phyloP scores from a whole-genome alignment of 2,797 vertebrate species.

The Merluccius polli region DNA sequence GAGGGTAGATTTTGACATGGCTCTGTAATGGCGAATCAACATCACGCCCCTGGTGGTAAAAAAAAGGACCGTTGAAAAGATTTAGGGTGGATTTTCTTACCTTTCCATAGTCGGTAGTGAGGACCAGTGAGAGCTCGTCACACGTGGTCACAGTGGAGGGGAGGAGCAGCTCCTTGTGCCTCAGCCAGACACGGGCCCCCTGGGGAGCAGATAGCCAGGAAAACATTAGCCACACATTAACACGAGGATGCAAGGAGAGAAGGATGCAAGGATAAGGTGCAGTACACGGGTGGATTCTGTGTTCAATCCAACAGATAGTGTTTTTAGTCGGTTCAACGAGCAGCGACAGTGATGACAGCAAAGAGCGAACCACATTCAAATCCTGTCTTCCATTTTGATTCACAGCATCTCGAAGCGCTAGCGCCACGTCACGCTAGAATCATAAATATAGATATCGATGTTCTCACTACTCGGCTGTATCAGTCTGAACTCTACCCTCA shows the following conservation, averaged over 20 bases:
- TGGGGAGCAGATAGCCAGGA: conserved; percentile 51
- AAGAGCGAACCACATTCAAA: neutral
- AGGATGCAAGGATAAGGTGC: neutral
- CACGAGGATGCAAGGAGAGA: too few relatives aligned
- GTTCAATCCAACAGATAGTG: neutral
- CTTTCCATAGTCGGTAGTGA: conserved; percentile 81
- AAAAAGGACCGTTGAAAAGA: neutral
- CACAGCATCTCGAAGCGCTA: too few relatives aligned
- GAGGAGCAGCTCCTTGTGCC: conserved; percentile 79
- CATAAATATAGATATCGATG: too few relatives aligned
- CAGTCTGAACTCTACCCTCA: too few relatives aligned
- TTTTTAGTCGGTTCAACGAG: neutral
- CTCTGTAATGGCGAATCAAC: too few relatives aligned
- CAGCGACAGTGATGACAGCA: too few relatives aligned
- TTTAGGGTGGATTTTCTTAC: conserved; percentile 62
- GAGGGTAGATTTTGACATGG: too few relatives aligned
- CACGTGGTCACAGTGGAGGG: conserved; percentile 78
- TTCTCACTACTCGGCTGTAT: too few relatives aligned
- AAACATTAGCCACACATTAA: neutral
- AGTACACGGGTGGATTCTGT: neutral
- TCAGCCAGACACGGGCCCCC: conserved; percentile 83
- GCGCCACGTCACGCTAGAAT: too few relatives aligned
- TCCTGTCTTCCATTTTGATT: neutral
- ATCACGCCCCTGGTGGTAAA: too few relatives aligned
- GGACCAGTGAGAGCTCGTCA: conserved; percentile 68